These are phyloP conservation scores for Bradypodion ventrale DNA, from an alignment of 2,797 vertebrate genomes.

Conservation along the genomic window DNA sequence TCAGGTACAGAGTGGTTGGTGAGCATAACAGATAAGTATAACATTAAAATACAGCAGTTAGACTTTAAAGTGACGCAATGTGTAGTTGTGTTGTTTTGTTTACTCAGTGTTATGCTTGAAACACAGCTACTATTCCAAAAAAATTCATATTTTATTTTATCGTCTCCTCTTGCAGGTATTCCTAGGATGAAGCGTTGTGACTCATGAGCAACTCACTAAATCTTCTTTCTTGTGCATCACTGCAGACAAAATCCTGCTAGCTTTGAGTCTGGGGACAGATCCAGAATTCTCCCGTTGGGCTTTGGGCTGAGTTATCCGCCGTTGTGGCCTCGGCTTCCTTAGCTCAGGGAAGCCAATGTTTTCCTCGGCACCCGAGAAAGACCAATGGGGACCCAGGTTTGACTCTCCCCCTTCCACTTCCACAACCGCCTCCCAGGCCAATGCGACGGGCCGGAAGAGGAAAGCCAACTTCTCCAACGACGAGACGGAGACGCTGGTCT, in stretches of 20 bases:
- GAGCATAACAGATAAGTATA: too few species aligned
- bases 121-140: too few species aligned
- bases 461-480: slow-evolving; percentile 77
- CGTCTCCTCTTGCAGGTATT: slow-evolving; percentile 62
- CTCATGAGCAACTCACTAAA: background rate
- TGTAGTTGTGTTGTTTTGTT: too few species aligned
- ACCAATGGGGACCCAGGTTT: slow-evolving; percentile 67
- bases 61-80: too few species aligned
- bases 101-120: too few species aligned
- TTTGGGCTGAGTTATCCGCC: slow-evolving; percentile 56
- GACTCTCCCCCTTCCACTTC: slow-evolving; percentile 66
- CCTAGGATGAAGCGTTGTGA: slow-evolving; percentile 53
- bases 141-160: slow-evolving; percentile 4
- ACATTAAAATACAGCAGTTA: too few species aligned
- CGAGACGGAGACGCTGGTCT: slow-evolving; percentile 74
- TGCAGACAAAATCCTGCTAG: rapidly evolving
- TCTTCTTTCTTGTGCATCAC: background rate
- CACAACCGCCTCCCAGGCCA: slow-evolving; percentile 59
- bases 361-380: slow-evolving; percentile 60
- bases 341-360: slow-evolving; percentile 63
- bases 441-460: slow-evolving; percentile 68
- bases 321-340: slow-evolving; percentile 59
- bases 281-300: slow-evolving; percentile 42
- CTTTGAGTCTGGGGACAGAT: slow-evolving; percentile 14
- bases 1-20: too few species aligned